Base-by-base conservation (phyloP, 2,113 vertebrate genomes). In the Mixornis gularis region DNA sequence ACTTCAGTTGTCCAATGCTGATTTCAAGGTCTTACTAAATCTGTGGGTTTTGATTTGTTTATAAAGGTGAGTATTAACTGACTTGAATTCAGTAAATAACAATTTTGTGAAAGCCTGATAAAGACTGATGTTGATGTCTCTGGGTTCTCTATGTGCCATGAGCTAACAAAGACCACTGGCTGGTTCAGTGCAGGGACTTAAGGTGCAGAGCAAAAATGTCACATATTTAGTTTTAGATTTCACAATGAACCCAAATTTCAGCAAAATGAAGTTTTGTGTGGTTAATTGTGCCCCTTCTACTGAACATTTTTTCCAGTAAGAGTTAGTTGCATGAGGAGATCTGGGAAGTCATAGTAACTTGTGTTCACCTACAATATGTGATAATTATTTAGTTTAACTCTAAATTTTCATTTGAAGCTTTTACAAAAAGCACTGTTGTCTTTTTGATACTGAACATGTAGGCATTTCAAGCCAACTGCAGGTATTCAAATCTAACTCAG, bases 21-120 rank as follows among this genome's bases (percentile, higher is more conserved):
- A 83, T 83, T 80, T 94, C 52, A 73, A 68, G 59, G 73, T 92
- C 56, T 90, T 83, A 34, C 18, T 82, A 65, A 85, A 79, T 76
- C 48, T 88, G 24, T 82, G 56, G 13, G 24, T 89, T 92, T 44
- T 92, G 60, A 26, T 94, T 89, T 89, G n/a, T 92, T 91, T 88
- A 20, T 60, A 89, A 87, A 87, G 90, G 88, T 94, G 74, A 94
- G 87, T 85, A 70, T 91, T 77, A 66, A 77, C 25, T 12, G n/a
- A 84, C 22, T 29, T 77, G 44, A 86, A 90, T 93, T 79, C 19
- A 43, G 46, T 81, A 89, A 82, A 53, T 66, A 74, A 29, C 20
- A 34, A 8, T 56, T 79, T 70, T 87, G 27, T 17, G 38, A 74
- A 74, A 77, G 41, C 36, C 38, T 65, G n/a, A 9, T 79, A 12